Base-by-base conservation (phyloP, 1,140 invertebrate species). In the Venturia canescens region DNA sequence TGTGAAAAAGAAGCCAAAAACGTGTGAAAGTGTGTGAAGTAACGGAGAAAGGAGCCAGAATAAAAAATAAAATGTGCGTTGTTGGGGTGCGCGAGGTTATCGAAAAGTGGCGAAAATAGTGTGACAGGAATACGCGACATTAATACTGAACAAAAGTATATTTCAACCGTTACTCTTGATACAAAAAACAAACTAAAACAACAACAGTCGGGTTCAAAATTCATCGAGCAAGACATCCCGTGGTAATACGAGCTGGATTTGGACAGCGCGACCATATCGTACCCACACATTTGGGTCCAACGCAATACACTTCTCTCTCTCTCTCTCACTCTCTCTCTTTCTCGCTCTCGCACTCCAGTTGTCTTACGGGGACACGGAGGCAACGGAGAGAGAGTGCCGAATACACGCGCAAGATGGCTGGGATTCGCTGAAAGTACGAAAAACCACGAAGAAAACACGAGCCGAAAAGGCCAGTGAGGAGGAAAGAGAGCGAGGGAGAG, bases 41-140 rank as follows among this genome's bases (percentile, higher is more conserved):
- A 23, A 57, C 18, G n/a, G 21, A 57, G 53, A 57, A 57, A 57
- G 53, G 27, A 70, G 31, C 6, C 16, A 34, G 16, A 34, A n/a
- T n/a, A 34, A 34, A n/a, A 18, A 70, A 31, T 7, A 70, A 81
- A 78, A 83, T 83, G 84, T 79, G 84, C 78, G 79, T 82, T 48
- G 63, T 78, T 79, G 70, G 74, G 78, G 74, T 83, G 81, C 67
- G 76, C 53, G 78, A 79, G 78, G 84, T 83, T 81, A 78, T 70
- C 76, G 79, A 79, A 80, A 82, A 83, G 84, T 84, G 84, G 83
- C 82, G 82, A 84, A 82, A 84, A 84, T 78, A 80, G 83, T 83
- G 82, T n/a, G 60, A 78, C 9, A 67, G 38, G 23, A 29, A 27
- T n/a, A n/a, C 21, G 44, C 23, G 53, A 21, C 6, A 50, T 4